Percentiles rank a stretch among this genome's conserved stretches.
phyloP scores from a whole-genome alignment of 2,113 vertebrate species.

The Nothobranchius kuhntae region DNA sequence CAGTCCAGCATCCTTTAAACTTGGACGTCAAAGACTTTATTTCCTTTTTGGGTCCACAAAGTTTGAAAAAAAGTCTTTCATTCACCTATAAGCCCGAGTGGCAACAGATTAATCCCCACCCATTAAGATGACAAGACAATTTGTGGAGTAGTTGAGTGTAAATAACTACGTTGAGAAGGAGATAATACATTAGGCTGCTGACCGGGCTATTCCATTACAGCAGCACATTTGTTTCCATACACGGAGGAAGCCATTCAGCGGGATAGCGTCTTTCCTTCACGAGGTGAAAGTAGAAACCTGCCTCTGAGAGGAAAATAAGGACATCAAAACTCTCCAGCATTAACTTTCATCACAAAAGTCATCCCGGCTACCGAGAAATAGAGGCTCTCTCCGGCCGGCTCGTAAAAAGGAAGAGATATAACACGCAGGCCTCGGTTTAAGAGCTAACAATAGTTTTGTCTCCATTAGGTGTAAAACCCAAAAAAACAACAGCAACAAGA shows the following conservation, averaged over 20 bases:
- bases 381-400: conserved; percentile 53
- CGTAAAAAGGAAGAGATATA: conserved; percentile 75
- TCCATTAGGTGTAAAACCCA: conserved; percentile 74
- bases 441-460: conserved; percentile 80
- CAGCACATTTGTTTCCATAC: conserved; percentile 84
- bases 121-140: conserved; percentile 84
- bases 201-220: conserved; percentile 79
- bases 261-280: conserved; percentile 73
- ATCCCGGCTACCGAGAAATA: conserved; percentile 63
- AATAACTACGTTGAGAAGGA: conserved; percentile 83
- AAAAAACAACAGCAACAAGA: conserved; percentile 55
- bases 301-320: conserved; percentile 72
- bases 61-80: conserved; percentile 76
- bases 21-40: conserved; percentile 53
- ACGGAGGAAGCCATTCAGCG: conserved; percentile 63
- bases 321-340: conserved; percentile 72
- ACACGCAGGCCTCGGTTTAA: conserved; percentile 73
- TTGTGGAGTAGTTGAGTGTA: conserved; percentile 84
- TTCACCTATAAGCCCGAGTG: conserved; percentile 73
- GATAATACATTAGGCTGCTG: conserved; percentile 84
- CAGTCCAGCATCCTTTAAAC: not conserved
- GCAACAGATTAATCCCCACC: conserved; percentile 83
- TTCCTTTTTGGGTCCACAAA: conserved; percentile 62
- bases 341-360: conserved; percentile 84
- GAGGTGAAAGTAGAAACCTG: conserved; percentile 72